Base-by-base conservation (phyloP, 92 coral and sea anemone genomes). In the Montipora capitata region DNA sequence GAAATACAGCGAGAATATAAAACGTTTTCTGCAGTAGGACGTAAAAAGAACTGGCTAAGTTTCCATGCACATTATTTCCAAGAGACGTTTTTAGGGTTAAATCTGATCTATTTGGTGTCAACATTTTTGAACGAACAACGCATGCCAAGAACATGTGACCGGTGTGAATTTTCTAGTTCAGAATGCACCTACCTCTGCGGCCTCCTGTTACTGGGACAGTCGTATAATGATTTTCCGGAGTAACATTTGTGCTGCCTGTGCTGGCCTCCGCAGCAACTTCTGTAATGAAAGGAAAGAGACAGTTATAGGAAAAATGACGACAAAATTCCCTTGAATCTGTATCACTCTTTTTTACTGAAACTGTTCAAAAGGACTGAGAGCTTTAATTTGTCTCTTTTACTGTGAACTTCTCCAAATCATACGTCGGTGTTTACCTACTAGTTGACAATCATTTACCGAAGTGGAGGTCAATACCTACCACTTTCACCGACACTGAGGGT, bases 211-310 rank as follows among this genome's bases (percentile, higher is more conserved):
- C 11, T 40, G 67, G 67, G 3, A 81, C 43, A 3, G 85, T 68
- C 5, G 49, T 51, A 40, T 81, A 81, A 0, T 64, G 77, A 16
- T 81, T 81, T 14, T 81, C 85, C 1, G 85, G 67, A 2, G 65
- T 14, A 2, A 81, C 49, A 9, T 38, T 44, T 0, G 42, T 39
- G 10, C 41, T 40, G 0, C 20, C 40, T 4, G 77, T 14, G 35
- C 35, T 27, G 14, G 67, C 39, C 0, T 68, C 67, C 14, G 70
- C 85, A 4, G 18, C 58, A 5, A 2, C 7, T 14, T 78, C 74
- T 81, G 85, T 52, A 45, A 40, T 42, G 0, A 56, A 27, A 77
- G 39, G 8, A 39, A 43, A 56, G 39, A 75, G 11, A 56, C 35
- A 27, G 35, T 27, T 27, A 27, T 1, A 27, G 35, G 35, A 27